Base-by-base conservation (phyloP, 2,888 invertebrate genomes). In the Barypeithes pellucidus region DNA sequence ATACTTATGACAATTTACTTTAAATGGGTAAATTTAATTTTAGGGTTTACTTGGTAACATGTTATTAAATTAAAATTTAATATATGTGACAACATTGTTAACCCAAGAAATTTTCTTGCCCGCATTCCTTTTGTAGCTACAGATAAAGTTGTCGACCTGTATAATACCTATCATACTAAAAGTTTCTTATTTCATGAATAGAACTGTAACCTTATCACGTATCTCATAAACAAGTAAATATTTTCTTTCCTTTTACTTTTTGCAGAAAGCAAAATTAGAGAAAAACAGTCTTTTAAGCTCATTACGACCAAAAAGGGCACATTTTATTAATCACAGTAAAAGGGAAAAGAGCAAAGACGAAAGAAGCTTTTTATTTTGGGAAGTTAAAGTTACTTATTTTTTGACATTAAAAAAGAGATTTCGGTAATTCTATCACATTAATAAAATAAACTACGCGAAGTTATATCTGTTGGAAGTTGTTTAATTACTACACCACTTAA, bases 251-350 rank as follows among this genome's bases (percentile, higher is more conserved):
- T 50, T 50, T 50, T 50, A n/a, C 24, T 20, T 24, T 24, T 16
- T 7, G 11, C n/a, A n/a, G 20, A 24, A 20, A 50, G 50, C 24
- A 50, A 24, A 50, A 24, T 50, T 50, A 50, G 22, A 50, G 2
- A 16, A n/a, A 22, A 11, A 22, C 24, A 22, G 50, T 50, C 47
- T 47, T 3, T 47, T 20, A 47, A 20, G 20, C 20, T 20, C 50
- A 50, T 50, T 50, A 50, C 50, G 7, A 16, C 24, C 50, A 50
- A 24, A 11, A 50, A 20, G 47, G 47, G 20, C 20, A 18, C 18
- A 47, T 47, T 47, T 50, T 50, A 50, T 50, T 50, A 50, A 50
- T 50, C 12, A 22, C 22, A 50, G 22, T 7, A 22, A 50, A 50
- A 24, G n/a, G n/a, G n/a, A 50, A 50, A n/a, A n/a, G n/a, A 24